phyloP scores from a whole-genome alignment of 2,797 vertebrate genomes.

The Echeneis naucrates region DNA sequence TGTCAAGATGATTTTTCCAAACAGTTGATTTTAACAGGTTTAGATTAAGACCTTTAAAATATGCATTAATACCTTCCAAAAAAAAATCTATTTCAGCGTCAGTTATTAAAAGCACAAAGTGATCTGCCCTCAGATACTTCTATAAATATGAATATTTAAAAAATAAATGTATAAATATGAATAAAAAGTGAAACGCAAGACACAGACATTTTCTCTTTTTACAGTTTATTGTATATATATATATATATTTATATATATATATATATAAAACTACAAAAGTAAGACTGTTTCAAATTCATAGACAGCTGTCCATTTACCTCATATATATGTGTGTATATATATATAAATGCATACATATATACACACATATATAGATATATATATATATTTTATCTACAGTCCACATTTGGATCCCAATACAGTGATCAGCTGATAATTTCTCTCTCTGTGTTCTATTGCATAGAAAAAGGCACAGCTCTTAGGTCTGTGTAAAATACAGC shows the following conservation, averaged over 20 bases:
- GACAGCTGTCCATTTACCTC: slow-evolving; percentile 89
- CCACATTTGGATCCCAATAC: slow-evolving; percentile 92
- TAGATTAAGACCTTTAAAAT: too few species aligned
- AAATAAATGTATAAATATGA: neutral
- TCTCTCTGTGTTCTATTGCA: slow-evolving; percentile 93
- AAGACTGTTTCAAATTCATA: slow-evolving; percentile 98
- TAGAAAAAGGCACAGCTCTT: slow-evolving; percentile 99
- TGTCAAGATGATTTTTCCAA: neutral
- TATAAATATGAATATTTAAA: neutral
- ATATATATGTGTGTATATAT: neutral
- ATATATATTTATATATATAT: slow-evolving; percentile 88
- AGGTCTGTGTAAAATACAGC: slow-evolving; percentile 91
- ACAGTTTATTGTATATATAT: slow-evolving; percentile 77
- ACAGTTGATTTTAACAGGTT: neutral
- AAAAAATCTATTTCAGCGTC: neutral
- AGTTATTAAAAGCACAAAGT: neutral
- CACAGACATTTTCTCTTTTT: slow-evolving; percentile 55
- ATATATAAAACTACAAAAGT: slow-evolving; percentile 97
- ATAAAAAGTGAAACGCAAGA: slow-evolving; percentile 25
- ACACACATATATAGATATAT: too few species aligned
- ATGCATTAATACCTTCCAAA: too few species aligned
- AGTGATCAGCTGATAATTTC: slow-evolving; percentile 88
- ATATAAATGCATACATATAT: too few species aligned
- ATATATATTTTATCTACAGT: slow-evolving; percentile 86
- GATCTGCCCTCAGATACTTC: neutral